Evolutionary conservation across 1,140 invertebrate genomes (phyloP).

Genomic region (Lanistes nyassanus): DNA sequence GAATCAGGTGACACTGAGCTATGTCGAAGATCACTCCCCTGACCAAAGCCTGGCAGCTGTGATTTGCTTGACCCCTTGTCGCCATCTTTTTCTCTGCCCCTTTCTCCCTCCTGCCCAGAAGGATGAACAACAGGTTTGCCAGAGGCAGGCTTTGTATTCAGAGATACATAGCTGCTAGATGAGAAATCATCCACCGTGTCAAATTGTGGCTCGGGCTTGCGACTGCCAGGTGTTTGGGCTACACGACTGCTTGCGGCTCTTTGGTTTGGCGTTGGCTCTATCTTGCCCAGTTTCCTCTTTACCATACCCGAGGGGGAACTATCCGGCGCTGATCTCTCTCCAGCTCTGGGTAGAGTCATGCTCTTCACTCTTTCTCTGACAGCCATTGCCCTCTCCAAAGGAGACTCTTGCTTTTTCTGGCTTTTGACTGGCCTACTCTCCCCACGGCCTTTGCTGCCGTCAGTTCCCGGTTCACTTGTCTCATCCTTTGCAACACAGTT

Average conservation of each 20-base stretch:
- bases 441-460: neutral
- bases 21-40: no score
- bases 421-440: neutral
- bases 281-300: neutral
- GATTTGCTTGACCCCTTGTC: no score
- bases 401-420: constrained; percentile 8
- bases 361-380: constrained; percentile 37
- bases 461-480: neutral
- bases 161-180: constrained; percentile 31
- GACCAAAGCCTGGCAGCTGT: no score
- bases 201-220: neutral
- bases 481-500: constrained; percentile 12
- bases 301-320: neutral
- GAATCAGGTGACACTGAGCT: no score
- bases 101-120: no score
- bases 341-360: constrained; percentile 20
- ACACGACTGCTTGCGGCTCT: neutral
- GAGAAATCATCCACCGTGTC: constrained; percentile 26
- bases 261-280: neutral
- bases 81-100: no score
- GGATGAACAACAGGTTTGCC: no score
- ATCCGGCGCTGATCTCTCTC: constrained; percentile 6
- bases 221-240: neutral
- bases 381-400: constrained; percentile 37
- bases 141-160: constrained; percentile 5